Evolutionary conservation across 2,797 vertebrate species (phyloP), one percentile per base, ranked within the genome.

Genomic region (Somateria mollissima): DNA sequence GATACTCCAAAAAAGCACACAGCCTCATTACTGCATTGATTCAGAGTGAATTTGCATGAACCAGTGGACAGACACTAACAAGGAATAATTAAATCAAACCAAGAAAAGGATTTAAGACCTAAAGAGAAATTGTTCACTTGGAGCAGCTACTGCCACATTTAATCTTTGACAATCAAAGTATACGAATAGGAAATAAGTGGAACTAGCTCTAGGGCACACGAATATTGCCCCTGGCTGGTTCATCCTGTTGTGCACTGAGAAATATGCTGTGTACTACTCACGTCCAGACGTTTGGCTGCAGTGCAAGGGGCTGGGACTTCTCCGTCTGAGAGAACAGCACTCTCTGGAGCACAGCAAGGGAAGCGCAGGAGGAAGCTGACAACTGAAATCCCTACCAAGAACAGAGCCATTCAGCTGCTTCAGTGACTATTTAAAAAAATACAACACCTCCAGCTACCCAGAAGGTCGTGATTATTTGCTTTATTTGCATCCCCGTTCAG

Each of bases 281-380:
- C 51, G 82, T n/a, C 56, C 69, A 72, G 84, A 34, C 60, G 14
- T 17, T 66, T 84, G 86, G 88, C 67, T 81, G 11, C 6, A 24
- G 79, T 82, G 82, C 88, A 84, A 73, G 82, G 25, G 83, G 77
- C 82, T 76, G 66, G 41, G 78, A 54, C 58, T 14, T 64, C 81
- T 89, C 88, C 17, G 0, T 47, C 89, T 83, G 56, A 39, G 83
- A 89, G 49, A 89, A 87, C 19, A 96, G 96, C 96, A 97, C 97
- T 97, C 98, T 92, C 97, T 98, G 97, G 96, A 93, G 97, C 80
- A 94, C 73, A 74, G 34, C 11, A 37, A 56, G 60, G 88, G 84
- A 95, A 95, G 49, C 6, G 43, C 94, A 94, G 65, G 39, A 92
- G 64, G 61, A 82, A 70, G 61, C 24, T 3, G 11, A 22, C n/a